Percentiles rank a stretch among this genome's conserved stretches.
phyloP scores from a whole-genome alignment of 2,888 invertebrate genomes.

The Drosophila silvestris region DNA sequence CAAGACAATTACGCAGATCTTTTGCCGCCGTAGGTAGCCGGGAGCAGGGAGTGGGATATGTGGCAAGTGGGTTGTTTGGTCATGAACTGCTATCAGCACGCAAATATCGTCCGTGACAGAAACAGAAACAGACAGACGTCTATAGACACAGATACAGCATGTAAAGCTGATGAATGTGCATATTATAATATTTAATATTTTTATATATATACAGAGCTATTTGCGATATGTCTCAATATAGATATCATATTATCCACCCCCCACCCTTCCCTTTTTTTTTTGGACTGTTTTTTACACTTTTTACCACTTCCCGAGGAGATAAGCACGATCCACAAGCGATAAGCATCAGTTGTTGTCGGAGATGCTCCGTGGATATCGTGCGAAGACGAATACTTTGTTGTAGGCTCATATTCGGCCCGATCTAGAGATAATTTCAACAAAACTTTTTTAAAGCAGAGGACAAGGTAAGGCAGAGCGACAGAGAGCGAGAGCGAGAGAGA shows the following conservation, averaged over 20 bases:
- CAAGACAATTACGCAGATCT: constrained; percentile 70
- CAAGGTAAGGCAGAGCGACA: constrained; percentile 5
- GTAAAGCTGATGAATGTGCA: constrained; percentile 8
- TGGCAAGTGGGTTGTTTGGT: constrained; percentile 23
- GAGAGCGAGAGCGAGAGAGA: neutral
- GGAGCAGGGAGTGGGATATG: neutral
- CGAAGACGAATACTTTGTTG: constrained; percentile 10
- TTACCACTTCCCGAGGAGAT: constrained; percentile 50
- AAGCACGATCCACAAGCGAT: constrained; percentile 47
- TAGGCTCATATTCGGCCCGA: constrained; percentile 19
- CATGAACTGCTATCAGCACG: constrained; percentile 60
- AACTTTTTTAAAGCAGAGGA: constrained; percentile 7
- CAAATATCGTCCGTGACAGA: constrained; percentile 62
- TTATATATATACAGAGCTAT: constrained; percentile 49
- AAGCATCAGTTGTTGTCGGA: constrained; percentile 40
- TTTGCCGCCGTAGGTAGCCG: constrained; percentile 52
- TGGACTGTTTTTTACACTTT: constrained; percentile 18
- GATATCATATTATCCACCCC: constrained; percentile 41
- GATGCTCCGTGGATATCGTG: constrained; percentile 23
- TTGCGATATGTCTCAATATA: constrained; percentile 42
- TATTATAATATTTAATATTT: constrained; percentile 8
- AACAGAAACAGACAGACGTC: constrained; percentile 33
- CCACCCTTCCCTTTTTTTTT: neutral
- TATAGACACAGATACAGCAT: neutral
- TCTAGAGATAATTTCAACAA: constrained; percentile 35